These are phyloP conservation scores for Odobenus rosmarus DNA, from an alignment of 2,113 vertebrate species.

Conservation along the genomic window DNA sequence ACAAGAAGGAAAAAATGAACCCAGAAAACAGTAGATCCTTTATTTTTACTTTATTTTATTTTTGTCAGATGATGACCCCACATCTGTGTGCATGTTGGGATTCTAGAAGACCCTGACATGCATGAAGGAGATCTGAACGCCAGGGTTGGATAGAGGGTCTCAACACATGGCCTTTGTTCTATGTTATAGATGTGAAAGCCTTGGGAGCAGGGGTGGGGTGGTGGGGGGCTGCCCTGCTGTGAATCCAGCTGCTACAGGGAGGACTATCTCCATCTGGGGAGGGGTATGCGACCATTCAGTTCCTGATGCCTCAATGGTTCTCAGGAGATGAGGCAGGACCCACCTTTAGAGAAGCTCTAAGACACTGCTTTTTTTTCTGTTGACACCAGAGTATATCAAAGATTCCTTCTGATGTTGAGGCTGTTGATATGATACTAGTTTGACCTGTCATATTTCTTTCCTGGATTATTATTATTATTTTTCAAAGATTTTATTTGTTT, in stretches of 20 bases:
- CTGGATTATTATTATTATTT: not conserved
- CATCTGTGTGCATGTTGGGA: not conserved
- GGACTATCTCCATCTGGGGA: not conserved
- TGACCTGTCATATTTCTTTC: not conserved
- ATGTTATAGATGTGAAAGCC: not conserved
- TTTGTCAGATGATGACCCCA: not conserved
- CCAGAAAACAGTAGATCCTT: not conserved
- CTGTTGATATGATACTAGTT: not conserved
- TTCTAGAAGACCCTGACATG: not conserved
- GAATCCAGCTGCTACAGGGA: not conserved
- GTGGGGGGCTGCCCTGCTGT: not conserved
- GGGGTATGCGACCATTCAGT: accelerated
- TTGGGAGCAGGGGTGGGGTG: too few relatives aligned
- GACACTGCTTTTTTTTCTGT: not conserved
- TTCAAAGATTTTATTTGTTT: too few relatives aligned
- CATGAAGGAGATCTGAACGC: not conserved
- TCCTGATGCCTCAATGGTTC: accelerated
- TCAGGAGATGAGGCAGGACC: not conserved
- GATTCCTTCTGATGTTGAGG: not conserved
- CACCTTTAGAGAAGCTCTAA: not conserved
- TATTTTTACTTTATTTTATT: not conserved
- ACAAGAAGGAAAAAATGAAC: not conserved
- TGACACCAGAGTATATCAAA: not conserved
- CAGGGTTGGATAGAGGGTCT: not conserved
- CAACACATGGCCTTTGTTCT: not conserved